Base-by-base conservation (phyloP, 2,888 invertebrate species). In the Trimorus sp. region DNA sequence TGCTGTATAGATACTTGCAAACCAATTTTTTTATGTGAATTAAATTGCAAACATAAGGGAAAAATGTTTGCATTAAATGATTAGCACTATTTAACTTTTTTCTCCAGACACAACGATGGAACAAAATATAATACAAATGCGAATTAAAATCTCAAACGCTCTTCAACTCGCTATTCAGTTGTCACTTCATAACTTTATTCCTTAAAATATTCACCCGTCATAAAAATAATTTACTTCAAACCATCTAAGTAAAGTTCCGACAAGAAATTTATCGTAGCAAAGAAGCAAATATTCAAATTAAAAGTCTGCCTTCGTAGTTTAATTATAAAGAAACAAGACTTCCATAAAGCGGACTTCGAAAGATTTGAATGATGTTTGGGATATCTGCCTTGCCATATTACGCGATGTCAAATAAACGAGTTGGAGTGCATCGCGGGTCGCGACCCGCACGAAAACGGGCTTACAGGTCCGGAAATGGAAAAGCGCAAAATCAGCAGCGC, bases 401-500 rank as follows among this genome's bases (percentile, higher is more conserved):
- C 60, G 68, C 71, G 66, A 71, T 60, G 49, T 53, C 65, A 58
- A 65, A 69, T 54, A 66, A 71, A 71, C 65, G 62, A 73, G 62
- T 66, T 66, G 16, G 36, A 60, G 42, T 58, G 48, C 66, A 73
- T 79, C 73, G 42, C 14, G 42, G 53, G 58, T 79, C 62, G 74
- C 68, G 37, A 69, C 74, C 77, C 74, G 73, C 78, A 74, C 49
- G 75, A 75, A 65, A 63, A 81, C 65, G 62, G 40, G 69, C 69
- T 75, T 54, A 66, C 75, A 70, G 45, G 37, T 75, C 73, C 14
- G 36, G 69, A 77, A 76, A 81, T 62, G 62, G 45, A 42, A 82
- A 82, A 82, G 70, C 58, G 82, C 82, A 69, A 74, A 70, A 82
- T 82, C 82, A 76, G 82, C 82, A 68, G 38, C 56, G 78, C 74